phyloP scores from a whole-genome alignment of 2,797 vertebrate genomes.

The Craterocephalus amniculus region DNA sequence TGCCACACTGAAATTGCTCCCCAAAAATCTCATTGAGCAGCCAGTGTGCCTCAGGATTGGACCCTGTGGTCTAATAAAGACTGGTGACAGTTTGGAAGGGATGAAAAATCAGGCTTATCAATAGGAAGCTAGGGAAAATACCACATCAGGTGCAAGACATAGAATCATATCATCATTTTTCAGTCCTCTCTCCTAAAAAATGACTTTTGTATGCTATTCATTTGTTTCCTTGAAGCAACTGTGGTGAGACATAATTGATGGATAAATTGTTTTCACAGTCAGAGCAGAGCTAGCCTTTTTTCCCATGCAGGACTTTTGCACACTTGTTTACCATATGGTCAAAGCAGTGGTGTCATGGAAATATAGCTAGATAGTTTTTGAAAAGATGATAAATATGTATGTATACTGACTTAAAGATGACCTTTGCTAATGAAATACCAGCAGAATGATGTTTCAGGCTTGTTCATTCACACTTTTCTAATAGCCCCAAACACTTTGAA shows the following conservation, averaged over 20 bases:
- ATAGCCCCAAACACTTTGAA: too few relatives aligned
- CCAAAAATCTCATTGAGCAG: constrained; percentile 64
- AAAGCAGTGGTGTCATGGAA: not conserved
- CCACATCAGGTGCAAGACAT: constrained; percentile 10
- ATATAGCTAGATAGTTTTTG: not conserved
- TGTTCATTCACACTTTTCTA: too few relatives aligned
- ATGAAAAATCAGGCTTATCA: constrained; percentile 63
- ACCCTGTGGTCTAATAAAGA: constrained; percentile 59
- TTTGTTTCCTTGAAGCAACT: constrained; percentile 11
- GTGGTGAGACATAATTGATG: not conserved
- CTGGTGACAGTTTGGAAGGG: constrained; percentile 52
- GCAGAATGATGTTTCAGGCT: too few relatives aligned
- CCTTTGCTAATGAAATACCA: too few relatives aligned
- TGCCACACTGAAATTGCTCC: constrained; percentile 62
- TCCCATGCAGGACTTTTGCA: not conserved
- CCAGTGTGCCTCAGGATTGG: constrained; percentile 55
- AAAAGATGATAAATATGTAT: not conserved
- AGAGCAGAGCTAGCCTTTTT: not conserved
- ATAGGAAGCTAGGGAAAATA: constrained; percentile 34
- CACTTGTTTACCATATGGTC: not conserved
- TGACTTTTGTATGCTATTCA: not conserved
- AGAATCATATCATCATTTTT: constrained; percentile 12
- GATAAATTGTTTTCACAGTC: not conserved
- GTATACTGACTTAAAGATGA: too few relatives aligned
- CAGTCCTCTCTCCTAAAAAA: not conserved